A percentile compares a stretch with the other conserved stretches of the same genome.
These are phyloP conservation scores for Sinella curviseta DNA, from an alignment of 1,140 invertebrate species.

Conservation along the genomic window DNA sequence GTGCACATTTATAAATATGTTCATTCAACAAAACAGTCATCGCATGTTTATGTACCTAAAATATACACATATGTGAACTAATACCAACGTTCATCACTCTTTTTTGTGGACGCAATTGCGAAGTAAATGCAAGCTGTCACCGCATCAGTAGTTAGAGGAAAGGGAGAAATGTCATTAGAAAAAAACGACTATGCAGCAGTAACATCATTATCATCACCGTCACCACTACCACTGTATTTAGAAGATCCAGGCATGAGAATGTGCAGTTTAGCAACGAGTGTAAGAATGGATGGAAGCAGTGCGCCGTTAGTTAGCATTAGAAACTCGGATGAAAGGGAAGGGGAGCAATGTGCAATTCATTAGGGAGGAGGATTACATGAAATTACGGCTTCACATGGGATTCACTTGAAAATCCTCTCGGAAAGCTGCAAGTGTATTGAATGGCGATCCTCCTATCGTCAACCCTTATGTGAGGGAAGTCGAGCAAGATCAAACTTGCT, in stretches of 20 bases:
- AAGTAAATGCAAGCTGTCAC: constrained; percentile 1
- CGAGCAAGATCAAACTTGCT: background rate
- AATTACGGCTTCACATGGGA: constrained; percentile 33
- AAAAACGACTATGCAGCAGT: background rate
- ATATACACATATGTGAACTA: background rate
- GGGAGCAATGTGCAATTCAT: constrained; percentile 38
- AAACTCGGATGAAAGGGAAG: constrained; percentile 37
- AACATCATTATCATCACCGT: background rate
- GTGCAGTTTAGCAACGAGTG: background rate
- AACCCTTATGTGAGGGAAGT: too few species aligned
- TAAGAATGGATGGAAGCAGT: background rate
- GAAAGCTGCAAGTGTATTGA: background rate
- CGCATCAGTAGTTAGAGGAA: background rate
- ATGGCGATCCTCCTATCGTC: background rate
- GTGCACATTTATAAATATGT: too few species aligned
- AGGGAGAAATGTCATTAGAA: background rate
- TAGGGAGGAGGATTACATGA: constrained; percentile 40
- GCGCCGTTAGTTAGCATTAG: background rate
- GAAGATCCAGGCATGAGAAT: too few species aligned
- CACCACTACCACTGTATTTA: background rate
- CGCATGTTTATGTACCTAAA: background rate
- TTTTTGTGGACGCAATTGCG: background rate
- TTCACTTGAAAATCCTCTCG: background rate
- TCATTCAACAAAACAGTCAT: too few species aligned
- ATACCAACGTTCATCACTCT: background rate